Evolutionary conservation across 2,888 invertebrate genomes (phyloP).

Genomic region (Invenusta paracnida): DNA sequence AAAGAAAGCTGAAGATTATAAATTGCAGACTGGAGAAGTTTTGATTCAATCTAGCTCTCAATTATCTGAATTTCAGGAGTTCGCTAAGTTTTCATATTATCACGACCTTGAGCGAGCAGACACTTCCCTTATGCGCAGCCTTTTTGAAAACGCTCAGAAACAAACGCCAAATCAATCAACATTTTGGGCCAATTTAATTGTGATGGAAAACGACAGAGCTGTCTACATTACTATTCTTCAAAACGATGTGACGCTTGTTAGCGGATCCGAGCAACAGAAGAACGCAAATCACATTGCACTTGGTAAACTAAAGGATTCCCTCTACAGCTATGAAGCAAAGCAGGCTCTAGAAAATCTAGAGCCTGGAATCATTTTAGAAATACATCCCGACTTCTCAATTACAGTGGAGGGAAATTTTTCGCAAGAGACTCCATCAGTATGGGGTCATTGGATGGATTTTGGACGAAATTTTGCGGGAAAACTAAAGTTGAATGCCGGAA

Average conservation of each 20-base stretch:
- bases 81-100: not conserved
- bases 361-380: not conserved
- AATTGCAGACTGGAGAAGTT: not conserved
- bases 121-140: not conserved
- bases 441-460: constrained; percentile 13
- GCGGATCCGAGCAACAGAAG: not conserved
- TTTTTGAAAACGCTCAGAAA: not conserved
- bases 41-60: not conserved
- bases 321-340: not conserved
- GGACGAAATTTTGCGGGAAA: not conserved
- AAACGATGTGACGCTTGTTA: not conserved
- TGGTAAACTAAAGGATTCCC: not conserved
- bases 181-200: not conserved
- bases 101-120: not conserved
- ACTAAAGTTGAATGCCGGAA: not conserved
- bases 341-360: not conserved
- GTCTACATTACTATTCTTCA: not conserved
- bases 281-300: not conserved
- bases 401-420: not conserved
- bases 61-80: not conserved
- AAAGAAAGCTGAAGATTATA: not conserved
- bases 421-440: not conserved
- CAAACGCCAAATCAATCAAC: not conserved
- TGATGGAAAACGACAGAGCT: not conserved
- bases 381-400: not conserved